Base-by-base conservation (phyloP, 2,888 invertebrate genomes). In the Oeneis ivallda region DNA sequence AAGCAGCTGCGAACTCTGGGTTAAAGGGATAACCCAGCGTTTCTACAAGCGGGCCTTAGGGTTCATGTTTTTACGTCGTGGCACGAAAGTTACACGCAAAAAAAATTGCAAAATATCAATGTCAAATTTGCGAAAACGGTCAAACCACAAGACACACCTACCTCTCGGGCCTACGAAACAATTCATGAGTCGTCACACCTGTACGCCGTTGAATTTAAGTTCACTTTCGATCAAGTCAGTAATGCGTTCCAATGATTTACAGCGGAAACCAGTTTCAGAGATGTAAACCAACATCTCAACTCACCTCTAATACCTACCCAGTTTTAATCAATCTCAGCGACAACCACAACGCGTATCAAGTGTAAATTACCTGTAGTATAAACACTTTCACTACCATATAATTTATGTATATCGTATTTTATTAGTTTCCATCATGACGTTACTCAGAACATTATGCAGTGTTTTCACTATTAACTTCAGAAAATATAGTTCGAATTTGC, bases 381-480 rank as follows among this genome's bases (percentile, higher is more conserved):
- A 19, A 58, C 45, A 45, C 58, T 58, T 45, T 45, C 47, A 52
- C 26, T 50, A 37, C 1, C 26, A 26, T 26, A 26, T 15, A n/a
- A n/a, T n/a, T n/a, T n/a, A n/a, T 43, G 1, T 41, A 26, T 17
- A 57, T 8, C 19, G 10, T 13, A 54, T 49, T 47, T 59, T 15
- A 32, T 13, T 47, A 47, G 32, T n/a, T 10, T 26, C 26, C 26
- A 63, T 13, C 39, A 85, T 77, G 75, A 84, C 84, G 77, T 79
- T 89, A 72, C 71, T 89, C 56, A 83, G 79, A 67, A 85, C 82
- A 75, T 72, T 86, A 59, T 81, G 80, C 70, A 78, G 76, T 74
- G 62, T 70, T 8, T 66, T 73, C 19, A 72, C 81, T 60, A 71
- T 78, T 64, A 84, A 78, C 73, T 66, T 83, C 15, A 84, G 87